These are phyloP conservation scores for Agrilus planipennis DNA, from an alignment of 1,140 invertebrate genomes.

Conservation along the genomic window DNA sequence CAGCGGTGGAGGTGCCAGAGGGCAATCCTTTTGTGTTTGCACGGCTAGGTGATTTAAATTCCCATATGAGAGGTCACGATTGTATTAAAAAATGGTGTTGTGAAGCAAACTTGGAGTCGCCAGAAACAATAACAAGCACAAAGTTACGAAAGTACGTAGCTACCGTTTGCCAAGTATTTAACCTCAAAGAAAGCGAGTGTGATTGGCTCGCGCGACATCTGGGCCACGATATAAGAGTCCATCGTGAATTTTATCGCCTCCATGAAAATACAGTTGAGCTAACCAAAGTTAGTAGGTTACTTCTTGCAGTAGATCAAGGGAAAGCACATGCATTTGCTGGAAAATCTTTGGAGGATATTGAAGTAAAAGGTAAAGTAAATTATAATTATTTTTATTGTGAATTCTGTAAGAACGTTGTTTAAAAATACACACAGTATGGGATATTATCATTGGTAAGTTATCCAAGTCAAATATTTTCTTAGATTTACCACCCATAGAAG, in stretches of 20 bases:
- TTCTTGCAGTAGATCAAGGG: too few species aligned
- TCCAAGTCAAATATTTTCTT: too few species aligned
- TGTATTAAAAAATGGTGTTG: not conserved
- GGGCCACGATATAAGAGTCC: not conserved
- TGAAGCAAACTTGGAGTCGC: not conserved
- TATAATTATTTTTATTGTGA: too few species aligned
- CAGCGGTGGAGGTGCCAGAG: too few species aligned
- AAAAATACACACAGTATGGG: too few species aligned
- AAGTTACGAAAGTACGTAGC: not conserved
- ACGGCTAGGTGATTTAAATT: not conserved
- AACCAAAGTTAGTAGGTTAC: too few species aligned
- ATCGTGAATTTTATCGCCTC: not conserved
- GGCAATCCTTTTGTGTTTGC: not conserved
- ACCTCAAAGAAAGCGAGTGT: not conserved
- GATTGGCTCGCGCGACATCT: not conserved
- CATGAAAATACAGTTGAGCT: too few species aligned
- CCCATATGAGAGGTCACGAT: not conserved
- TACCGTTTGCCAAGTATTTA: not conserved
- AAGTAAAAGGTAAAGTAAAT: too few species aligned
- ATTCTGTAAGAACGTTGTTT: too few species aligned
- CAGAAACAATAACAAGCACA: not conserved
- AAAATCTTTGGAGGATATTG: too few species aligned
- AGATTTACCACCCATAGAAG: constrained; percentile 8
- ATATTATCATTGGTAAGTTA: too few species aligned
- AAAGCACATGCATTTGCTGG: too few species aligned